phyloP scores from a whole-genome alignment of 2,888 invertebrate species.

The Idaea dimidiata region DNA sequence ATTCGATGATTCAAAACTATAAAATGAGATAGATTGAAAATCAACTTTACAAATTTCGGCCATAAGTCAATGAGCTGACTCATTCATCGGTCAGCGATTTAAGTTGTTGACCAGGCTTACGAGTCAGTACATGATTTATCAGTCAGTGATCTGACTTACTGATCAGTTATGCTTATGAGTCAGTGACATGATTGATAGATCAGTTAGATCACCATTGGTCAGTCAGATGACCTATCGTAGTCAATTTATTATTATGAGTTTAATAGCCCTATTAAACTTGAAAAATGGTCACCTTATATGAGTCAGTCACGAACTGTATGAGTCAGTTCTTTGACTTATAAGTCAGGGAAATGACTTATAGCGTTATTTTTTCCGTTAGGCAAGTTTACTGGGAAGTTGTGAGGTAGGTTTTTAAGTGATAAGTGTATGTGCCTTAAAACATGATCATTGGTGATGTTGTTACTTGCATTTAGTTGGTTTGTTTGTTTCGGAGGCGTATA shows the following conservation, averaged over 20 bases:
- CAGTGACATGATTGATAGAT: background rate
- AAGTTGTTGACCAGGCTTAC: background rate
- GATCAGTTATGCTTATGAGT: background rate
- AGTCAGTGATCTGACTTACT: background rate
- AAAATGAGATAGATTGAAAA: background rate
- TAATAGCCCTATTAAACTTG: background rate
- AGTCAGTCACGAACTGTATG: background rate
- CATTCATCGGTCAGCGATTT: background rate
- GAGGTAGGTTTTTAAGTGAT: background rate
- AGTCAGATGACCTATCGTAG: background rate
- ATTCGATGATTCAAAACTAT: too few species aligned
- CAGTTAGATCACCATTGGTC: background rate
- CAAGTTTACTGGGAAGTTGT: background rate
- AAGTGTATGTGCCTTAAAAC: background rate
- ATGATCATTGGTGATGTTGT: constrained; percentile 1
- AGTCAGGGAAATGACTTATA: background rate
- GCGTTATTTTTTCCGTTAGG: background rate
- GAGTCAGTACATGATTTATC: background rate
- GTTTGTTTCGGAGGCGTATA: background rate
- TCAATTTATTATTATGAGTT: background rate
- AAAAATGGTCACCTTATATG: background rate
- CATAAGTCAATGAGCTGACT: background rate
- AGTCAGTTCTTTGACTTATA: background rate
- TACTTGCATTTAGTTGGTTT: background rate
- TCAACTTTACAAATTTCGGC: background rate